phyloP scores from a whole-genome alignment of 2,888 invertebrate genomes.

The Stegophylla sp. region DNA sequence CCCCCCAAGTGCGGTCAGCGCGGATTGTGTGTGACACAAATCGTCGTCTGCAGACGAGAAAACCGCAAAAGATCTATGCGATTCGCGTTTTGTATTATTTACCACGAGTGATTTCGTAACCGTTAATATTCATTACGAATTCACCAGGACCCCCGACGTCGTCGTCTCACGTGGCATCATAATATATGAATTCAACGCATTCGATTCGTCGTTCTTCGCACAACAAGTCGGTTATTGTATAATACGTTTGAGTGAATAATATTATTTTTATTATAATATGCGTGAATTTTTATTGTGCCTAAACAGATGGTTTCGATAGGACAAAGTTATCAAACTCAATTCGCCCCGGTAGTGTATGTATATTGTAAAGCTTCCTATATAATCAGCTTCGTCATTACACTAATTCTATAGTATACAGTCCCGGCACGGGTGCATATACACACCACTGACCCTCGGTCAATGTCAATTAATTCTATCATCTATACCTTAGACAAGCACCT shows the following conservation, averaged over 20 bases:
- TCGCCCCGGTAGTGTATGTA: background rate
- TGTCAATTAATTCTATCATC: background rate
- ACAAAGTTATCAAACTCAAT: constrained; percentile 33
- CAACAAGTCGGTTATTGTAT: no score
- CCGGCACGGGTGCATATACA: background rate
- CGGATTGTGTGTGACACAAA: background rate
- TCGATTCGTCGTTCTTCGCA: background rate
- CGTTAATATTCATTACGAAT: background rate
- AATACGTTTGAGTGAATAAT: no score
- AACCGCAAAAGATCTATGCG: background rate
- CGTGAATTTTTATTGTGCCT: no score
- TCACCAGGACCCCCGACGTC: no score
- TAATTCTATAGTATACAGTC: background rate
- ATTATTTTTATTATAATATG: no score
- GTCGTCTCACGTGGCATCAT: no score
- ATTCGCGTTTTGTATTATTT: background rate
- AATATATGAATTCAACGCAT: background rate
- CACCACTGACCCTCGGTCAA: background rate
- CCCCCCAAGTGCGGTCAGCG: background rate
- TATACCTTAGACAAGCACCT: background rate
- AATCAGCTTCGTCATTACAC: background rate
- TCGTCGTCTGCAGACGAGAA: background rate
- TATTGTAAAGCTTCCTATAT: no score
- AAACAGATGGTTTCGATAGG: background rate
- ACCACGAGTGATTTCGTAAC: constrained; percentile 17